These are phyloP conservation scores for Camponotus floridanus DNA, from an alignment of 1,140 invertebrate genomes.

Conservation along the genomic window DNA sequence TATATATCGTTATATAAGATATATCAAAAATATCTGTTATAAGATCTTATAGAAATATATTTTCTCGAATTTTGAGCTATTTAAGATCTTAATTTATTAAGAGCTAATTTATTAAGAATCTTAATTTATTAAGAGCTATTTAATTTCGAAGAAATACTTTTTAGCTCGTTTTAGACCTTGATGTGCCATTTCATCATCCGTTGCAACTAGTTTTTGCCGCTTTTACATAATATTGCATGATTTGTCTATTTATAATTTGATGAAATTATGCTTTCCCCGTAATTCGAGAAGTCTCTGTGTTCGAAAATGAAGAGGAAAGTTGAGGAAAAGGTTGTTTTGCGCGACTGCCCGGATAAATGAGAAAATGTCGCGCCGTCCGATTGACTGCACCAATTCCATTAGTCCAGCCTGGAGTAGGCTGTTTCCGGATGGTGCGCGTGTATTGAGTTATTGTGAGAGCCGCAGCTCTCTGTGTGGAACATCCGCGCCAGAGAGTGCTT, in stretches of 20 bases:
- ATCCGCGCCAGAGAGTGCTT: slow-evolving; percentile 20
- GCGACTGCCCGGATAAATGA: slow-evolving; percentile 23
- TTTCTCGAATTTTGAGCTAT: neutral
- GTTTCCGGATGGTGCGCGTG: slow-evolving; percentile 29
- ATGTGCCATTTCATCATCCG: neutral
- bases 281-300: slow-evolving; percentile 14
- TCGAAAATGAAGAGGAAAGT: slow-evolving; percentile 25
- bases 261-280: neutral
- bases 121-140: neutral
- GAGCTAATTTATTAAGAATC: too few relatives aligned
- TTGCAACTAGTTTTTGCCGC: slow-evolving; percentile 4
- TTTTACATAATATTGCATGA: neutral
- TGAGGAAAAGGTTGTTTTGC: slow-evolving; percentile 20
- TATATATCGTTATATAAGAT: too few relatives aligned
- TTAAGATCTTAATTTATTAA: too few relatives aligned
- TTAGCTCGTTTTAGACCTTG: neutral
- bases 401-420: slow-evolving; percentile 31
- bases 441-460: slow-evolving; percentile 39
- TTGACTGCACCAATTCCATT: slow-evolving; percentile 63
- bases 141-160: neutral
- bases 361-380: slow-evolving; percentile 50
- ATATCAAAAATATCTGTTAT: too few relatives aligned
- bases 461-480: neutral
- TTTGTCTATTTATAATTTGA: neutral
- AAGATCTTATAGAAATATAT: neutral